These are phyloP conservation scores for Pelobates cultripes DNA, from an alignment of 2,797 vertebrate genomes.

Conservation along the genomic window DNA sequence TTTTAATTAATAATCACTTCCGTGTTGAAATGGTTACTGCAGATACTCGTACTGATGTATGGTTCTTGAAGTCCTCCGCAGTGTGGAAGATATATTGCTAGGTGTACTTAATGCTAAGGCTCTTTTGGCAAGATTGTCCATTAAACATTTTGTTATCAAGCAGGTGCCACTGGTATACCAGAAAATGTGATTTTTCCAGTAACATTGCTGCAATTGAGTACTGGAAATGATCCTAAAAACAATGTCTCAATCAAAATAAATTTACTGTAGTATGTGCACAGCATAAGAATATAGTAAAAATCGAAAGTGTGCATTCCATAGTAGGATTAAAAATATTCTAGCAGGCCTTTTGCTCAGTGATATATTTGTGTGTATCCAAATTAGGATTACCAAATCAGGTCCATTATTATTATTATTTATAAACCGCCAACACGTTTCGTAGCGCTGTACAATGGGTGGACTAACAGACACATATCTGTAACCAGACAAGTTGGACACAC, in stretches of 20 bases:
- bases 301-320: background rate
- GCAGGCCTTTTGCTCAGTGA: too few species aligned
- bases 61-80: background rate
- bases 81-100: background rate
- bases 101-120: background rate
- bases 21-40: background rate
- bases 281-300: background rate
- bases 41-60: background rate
- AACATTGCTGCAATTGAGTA: conserved; percentile 5
- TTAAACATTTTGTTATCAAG: conserved; percentile 4
- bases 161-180: conserved; percentile 27
- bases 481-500: too few species aligned
- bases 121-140: background rate
- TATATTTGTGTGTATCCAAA: too few species aligned
- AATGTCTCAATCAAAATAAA: conserved; percentile 16
- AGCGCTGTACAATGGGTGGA: too few species aligned
- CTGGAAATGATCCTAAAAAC: conserved; percentile 38
- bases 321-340: background rate
- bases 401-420: too few species aligned
- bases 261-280: conserved; percentile 12
- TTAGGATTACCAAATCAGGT: too few species aligned
- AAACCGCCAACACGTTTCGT: too few species aligned
- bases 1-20: background rate
- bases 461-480: too few species aligned
- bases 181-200: conserved; percentile 27